These are phyloP conservation scores for Drosophila erecta DNA, from an alignment of 1,140 invertebrate genomes.

Conservation along the genomic window DNA sequence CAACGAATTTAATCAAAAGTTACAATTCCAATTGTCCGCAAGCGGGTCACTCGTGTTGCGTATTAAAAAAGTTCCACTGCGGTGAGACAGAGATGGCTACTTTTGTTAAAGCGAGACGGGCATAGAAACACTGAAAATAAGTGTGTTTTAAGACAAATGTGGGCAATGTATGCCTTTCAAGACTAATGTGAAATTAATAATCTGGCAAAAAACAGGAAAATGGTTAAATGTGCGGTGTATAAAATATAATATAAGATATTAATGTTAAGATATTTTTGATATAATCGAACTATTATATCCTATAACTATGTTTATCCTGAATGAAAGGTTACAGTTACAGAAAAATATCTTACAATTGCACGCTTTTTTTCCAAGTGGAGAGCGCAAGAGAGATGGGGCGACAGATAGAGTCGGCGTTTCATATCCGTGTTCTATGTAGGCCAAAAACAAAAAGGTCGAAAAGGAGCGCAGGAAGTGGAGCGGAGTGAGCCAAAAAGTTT, in stretches of 20 bases:
- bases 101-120: not conserved
- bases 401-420: slow-evolving; percentile 33
- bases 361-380: not conserved
- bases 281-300: too few relatives aligned
- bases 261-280: too few relatives aligned
- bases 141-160: too few relatives aligned
- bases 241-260: too few relatives aligned
- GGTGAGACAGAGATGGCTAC: slow-evolving; percentile 37
- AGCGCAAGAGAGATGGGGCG: not conserved
- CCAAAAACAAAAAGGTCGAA: slow-evolving; percentile 45
- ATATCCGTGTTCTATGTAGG: slow-evolving; percentile 53
- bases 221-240: too few relatives aligned
- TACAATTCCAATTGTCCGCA: slow-evolving; percentile 82
- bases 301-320: too few relatives aligned
- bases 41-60: slow-evolving; percentile 82
- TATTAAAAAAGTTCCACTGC: slow-evolving; percentile 78
- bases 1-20: slow-evolving; percentile 82
- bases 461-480: slow-evolving; percentile 8
- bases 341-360: too few relatives aligned
- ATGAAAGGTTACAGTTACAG: too few relatives aligned
- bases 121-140: not conserved
- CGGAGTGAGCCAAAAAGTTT: slow-evolving; percentile 64
- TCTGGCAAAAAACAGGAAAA: not conserved
- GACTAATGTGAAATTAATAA: not conserved
- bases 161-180: not conserved